Percentiles rank a stretch among this genome's conserved stretches.
These are phyloP conservation scores for Cochlearius cochlearius DNA, from an alignment of 2,113 vertebrate genomes.

Conservation along the genomic window DNA sequence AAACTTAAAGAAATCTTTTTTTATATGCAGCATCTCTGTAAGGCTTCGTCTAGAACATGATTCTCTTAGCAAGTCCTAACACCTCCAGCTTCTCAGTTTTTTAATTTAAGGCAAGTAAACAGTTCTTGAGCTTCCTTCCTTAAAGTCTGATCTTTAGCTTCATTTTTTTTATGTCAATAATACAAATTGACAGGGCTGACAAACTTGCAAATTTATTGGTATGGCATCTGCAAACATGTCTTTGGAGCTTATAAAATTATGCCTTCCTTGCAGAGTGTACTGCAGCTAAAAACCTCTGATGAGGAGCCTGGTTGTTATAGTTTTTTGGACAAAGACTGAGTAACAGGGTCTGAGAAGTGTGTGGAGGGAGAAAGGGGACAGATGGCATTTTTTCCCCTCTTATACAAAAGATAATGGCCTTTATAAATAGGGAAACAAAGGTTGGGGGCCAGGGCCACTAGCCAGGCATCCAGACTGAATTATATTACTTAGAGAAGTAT, in stretches of 20 bases:
- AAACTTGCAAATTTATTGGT: not conserved
- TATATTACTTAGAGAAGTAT: not conserved
- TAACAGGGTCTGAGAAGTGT: not conserved
- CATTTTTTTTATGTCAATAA: not conserved
- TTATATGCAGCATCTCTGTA: not conserved
- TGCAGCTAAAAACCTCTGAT: not conserved
- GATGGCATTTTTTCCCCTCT: not conserved
- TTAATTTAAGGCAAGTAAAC: not conserved
- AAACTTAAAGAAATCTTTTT: not conserved
- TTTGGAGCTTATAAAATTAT: not conserved
- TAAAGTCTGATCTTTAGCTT: not conserved
- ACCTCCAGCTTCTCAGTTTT: not conserved
- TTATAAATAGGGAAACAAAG: not conserved
- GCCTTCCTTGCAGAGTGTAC: not conserved
- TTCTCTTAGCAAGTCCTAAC: not conserved
- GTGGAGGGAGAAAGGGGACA: not conserved
- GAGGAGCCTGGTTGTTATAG: not conserved
- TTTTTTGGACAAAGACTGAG: not conserved
- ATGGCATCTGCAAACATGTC: not conserved
- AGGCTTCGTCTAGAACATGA: not conserved
- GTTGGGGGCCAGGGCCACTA: not conserved
- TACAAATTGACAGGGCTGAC: not conserved
- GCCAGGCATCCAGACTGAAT: not conserved
- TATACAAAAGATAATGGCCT: not conserved
- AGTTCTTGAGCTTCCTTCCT: not conserved